phyloP scores from a whole-genome alignment of 2,113 vertebrate genomes.

The Conger conger region DNA sequence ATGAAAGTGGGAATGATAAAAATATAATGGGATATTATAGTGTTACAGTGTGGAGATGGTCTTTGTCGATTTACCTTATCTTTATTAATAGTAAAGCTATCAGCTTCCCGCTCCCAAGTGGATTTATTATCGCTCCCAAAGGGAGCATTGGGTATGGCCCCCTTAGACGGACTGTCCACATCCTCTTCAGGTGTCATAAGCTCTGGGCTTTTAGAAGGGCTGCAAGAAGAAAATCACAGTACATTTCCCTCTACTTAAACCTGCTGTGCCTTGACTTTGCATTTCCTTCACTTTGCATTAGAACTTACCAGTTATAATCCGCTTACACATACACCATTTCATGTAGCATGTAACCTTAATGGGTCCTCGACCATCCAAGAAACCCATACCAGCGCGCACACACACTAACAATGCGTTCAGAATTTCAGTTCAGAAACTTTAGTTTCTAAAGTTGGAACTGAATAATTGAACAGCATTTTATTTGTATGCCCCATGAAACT shows the following conservation, averaged over 20 bases:
- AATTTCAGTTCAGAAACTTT: not conserved
- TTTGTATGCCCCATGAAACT: not conserved
- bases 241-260: constrained; percentile 10
- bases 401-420: not conserved
- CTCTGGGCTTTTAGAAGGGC: constrained; percentile 43
- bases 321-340: no score
- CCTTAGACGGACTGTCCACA: constrained; percentile 38
- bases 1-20: not conserved
- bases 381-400: not conserved
- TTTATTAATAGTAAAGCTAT: constrained; percentile 37
- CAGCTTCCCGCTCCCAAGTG: constrained; percentile 54
- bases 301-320: not conserved
- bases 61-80: constrained; percentile 63
- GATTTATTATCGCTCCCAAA: constrained; percentile 62
- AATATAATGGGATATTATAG: not conserved
- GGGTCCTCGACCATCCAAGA: not conserved
- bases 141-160: constrained; percentile 51
- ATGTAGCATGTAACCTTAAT: no score
- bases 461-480: not conserved
- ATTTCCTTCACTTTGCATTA: not conserved
- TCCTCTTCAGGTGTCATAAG: constrained; percentile 32
- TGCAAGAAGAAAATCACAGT: constrained; percentile 41
- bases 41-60: not conserved
- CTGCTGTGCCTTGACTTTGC: no score
- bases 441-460: not conserved